Evolutionary conservation across 2,888 invertebrate genomes (phyloP), one percentile per base, ranked within the genome.

Genomic region (Crossocerus cetratus): DNA sequence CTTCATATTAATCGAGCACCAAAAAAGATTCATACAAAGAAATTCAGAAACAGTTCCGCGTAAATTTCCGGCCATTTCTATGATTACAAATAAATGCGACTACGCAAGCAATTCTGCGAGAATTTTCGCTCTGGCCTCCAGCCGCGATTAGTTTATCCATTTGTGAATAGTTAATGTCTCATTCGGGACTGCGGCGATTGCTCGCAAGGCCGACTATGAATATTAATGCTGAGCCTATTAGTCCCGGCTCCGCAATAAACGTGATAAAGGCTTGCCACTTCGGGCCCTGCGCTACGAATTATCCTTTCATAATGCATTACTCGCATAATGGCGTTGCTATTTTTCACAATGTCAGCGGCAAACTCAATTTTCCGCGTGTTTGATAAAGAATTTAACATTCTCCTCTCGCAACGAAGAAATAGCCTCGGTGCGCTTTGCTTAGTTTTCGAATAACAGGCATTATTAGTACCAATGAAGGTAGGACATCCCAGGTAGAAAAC

Each of bases 101-200:
- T 13, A n/a, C 13, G 32, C 13, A 18, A 23, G 43, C 21, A 56
- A 16, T 2, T 1, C 20, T 18, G 54, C 58, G 43, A 23, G 21
- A 45, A 44, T 43, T 42, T 32, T 32, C 13, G n/a, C 18, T 13
- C n/a, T 3, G 22, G 21, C 49, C 59, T 66, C 66, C 66, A 69
- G 65, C 66, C 66, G 66, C 69, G 66, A 69, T 69, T 66, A 69
- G 66, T 69, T 69, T 66, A 65, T 66, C 66, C 49, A 67, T 59
- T 59, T 69, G 66, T 69, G 69, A 69, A 66, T 66, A 32, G 32
- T 32, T 32, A 5, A 32, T 32, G 69, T 69, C 59, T 54, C 59
- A 59, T 55, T 55, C 21, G 66, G 14, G 11, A 54, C 22, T 45
- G n/a, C 22, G 8, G 55, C 54, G 55, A 32, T 55, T 11, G 32